Percentiles rank a stretch among this genome's conserved stretches.
Evolutionary conservation across 2,888 invertebrate species (phyloP).

Genomic region (Caenorhabditis sp.): DNA sequence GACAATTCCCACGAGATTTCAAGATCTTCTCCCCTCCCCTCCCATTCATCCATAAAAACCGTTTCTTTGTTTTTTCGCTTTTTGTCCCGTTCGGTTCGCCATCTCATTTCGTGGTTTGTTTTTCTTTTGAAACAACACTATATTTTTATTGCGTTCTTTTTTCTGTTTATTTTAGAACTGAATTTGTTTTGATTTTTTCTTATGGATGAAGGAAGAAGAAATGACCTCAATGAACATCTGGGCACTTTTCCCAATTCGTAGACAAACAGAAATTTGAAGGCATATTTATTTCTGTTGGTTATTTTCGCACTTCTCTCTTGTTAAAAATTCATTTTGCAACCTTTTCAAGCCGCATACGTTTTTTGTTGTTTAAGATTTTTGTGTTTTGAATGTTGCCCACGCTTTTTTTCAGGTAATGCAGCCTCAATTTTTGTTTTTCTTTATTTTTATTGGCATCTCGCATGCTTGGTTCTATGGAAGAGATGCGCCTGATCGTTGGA

Average conservation of each 20-base stretch:
- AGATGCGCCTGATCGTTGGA: slow-evolving; percentile 53
- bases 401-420: background rate
- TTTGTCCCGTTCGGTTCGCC: background rate
- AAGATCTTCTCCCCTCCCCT: slow-evolving; percentile 3
- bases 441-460: slow-evolving; percentile 2
- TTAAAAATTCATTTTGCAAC: no score
- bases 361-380: background rate
- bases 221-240: no score
- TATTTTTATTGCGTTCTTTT: background rate
- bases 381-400: no score
- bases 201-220: background rate
- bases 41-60: slow-evolving; percentile 4
- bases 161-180: slow-evolving; percentile 4
- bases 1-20: background rate
- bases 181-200: no score
- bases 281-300: no score
- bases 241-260: no score
- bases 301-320: no score
- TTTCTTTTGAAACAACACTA: background rate
- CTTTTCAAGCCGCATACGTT: background rate
- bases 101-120: background rate
- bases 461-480: slow-evolving; percentile 52
- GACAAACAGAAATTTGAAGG: no score
- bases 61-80: slow-evolving; percentile 16
- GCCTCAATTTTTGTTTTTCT: slow-evolving; percentile 14